Evolutionary conservation across 2,113 vertebrate species (phyloP), one percentile per base, ranked within the genome.

Genomic region (Rhinogobius similis): DNA sequence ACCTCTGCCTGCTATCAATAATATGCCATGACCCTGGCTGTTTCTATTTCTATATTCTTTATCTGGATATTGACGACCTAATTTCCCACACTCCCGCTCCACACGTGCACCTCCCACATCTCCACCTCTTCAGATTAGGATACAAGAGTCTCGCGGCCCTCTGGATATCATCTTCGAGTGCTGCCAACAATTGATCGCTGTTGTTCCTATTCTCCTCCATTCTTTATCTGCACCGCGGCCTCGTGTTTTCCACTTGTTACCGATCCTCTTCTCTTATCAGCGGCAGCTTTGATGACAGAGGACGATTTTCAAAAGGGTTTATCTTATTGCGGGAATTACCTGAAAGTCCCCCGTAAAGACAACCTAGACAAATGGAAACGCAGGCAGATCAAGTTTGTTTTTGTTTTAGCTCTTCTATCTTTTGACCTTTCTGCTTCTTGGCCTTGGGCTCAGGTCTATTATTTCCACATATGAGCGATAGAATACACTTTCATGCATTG

Each of bases 191-290:
- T 81, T 89, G 87, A 90, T 89, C 59, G 82, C 74, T 53, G 72
- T 79, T 86, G 79, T 87, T 87, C 75, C 82, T 68, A 27, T 88
- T 86, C 86, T 84, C 75, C 82, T 81, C 68, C 85, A 39, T 85
- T 64, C 76, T 82, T 88, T 89, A 88, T 87, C 86, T 81, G 21
- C 71, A 13, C 61, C 72, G 59, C 74, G 12, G 74, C 73, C 73
- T 84, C 82, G 20, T 86, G 81, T 88, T 63, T 79, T 74, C 76
- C 16, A 59, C 44, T 67, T 24, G 76, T 77, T 81, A 75, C 82
- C 56, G 68, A 79, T 85, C 78, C 76, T 14, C 73, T 6, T 41
- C 70, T 81, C 87, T 91, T 90, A 89, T 91, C 92, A 67, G 74
- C 64, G 78, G 65, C 83, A 82, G 89, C 77, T 83, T 80, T 78